Evolutionary conservation across 2,113 vertebrate genomes (phyloP), one percentile per base, ranked within the genome.

Genomic region (Misgurnus mizolepis): DNA sequence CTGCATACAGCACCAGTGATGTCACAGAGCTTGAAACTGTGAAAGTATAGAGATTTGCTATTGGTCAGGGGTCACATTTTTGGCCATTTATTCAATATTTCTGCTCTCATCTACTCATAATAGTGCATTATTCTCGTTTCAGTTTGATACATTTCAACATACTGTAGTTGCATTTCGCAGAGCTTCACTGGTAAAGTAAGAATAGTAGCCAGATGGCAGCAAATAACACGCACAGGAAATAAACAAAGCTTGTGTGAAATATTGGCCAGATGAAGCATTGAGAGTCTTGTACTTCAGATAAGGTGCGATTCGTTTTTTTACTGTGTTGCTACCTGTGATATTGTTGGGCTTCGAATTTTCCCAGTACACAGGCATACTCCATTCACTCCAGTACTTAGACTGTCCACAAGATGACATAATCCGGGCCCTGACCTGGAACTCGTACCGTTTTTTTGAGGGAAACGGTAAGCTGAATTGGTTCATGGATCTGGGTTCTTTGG

Each of bases 361-460:
- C 93, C 92, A 92, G 79, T 45, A 40, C 8, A 87, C 88, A 40
- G 90, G 83, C 7, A 88, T 49, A 49, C 90, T 92, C 91, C 91
- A 93, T n/a, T 89, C 81, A 62, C 93, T 93, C 93, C 92, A 94
- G 53, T 14, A 71, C 5, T 50, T 0, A 6, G 91, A 91, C 0
- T 3, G 0, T 8, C 81, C 87, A 74, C 90, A 93, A 0, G 0
- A 0, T 0, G 0, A 0, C 0, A 0, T 2, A 0, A 93, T 0
- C 39, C 14, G 88, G 56, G 83, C 86, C 43, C 73, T 85, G 22
- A 90, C 92, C 62, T 90, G 89, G 50, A 92, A 83, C 86, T 91
- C 89, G 65, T 93, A 91, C 0, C 0, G 34, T 10, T 78, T 87
- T 9, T 5, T 82, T 8, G 4, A 58, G 6, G 90, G 90, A 14